Percentiles rank a stretch among this genome's conserved stretches.
Conservation (phyloP, 2,113 vertebrate genomes). For the Xyliphius kryptos region DNA sequence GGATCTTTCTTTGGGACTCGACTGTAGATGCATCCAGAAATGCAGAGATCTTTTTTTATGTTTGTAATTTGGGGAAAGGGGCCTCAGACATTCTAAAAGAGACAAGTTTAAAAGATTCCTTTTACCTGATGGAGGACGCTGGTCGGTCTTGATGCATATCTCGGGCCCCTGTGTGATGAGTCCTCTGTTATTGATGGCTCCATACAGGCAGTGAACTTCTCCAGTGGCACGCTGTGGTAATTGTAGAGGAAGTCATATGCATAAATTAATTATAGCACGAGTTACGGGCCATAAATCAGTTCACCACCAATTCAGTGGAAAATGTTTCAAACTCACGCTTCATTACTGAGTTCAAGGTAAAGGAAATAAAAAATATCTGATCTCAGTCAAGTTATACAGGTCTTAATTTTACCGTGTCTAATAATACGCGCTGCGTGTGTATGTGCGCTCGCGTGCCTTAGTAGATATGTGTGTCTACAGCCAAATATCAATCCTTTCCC, state of each 20-base stretch:
- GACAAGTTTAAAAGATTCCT: conserved; percentile 51
- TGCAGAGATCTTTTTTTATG: too few relatives aligned
- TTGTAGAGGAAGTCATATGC: conserved; percentile 91
- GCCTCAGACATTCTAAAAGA: conserved; percentile 46
- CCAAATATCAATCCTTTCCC: too few relatives aligned
- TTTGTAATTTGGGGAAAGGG: too few relatives aligned
- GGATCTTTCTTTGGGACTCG: too few relatives aligned
- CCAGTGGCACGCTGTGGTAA: conserved; percentile 69
- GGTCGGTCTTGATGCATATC: background rate
- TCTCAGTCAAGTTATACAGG: too few relatives aligned
- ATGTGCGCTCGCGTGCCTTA: too few relatives aligned
- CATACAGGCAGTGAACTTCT: conserved; percentile 72
- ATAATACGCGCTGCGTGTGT: background rate
- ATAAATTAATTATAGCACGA: conserved; percentile 86
- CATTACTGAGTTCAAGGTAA: conserved; percentile 65
- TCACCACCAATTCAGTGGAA: conserved; percentile 73
- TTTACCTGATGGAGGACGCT: conserved; percentile 39
- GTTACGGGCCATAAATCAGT: conserved; percentile 88
- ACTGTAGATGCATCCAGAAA: too few relatives aligned
- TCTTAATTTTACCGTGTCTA: conserved; percentile 40
- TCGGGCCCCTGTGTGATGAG: conserved; percentile 51
- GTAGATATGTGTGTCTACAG: too few relatives aligned
- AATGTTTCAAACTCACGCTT: conserved; percentile 65
- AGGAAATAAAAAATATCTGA: conserved; percentile 16
- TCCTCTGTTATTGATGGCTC: conserved; percentile 71